Conservation (phyloP, 2,113 vertebrate species). For the Donacobius atricapilla region DNA sequence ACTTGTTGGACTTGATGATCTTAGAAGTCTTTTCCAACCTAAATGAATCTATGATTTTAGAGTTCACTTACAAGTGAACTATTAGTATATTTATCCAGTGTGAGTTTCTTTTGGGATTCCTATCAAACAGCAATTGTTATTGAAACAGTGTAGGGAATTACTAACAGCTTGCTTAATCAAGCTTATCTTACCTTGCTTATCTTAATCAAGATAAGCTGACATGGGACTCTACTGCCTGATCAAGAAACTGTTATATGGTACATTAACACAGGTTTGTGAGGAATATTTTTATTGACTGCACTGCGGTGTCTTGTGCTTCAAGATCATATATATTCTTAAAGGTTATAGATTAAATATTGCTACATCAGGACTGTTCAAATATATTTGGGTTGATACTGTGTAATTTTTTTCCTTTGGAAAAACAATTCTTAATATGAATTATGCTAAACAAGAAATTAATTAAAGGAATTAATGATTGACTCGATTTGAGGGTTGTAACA, state of each 20-base stretch:
- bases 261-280: background rate
- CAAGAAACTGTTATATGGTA: background rate
- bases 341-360: background rate
- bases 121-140: background rate
- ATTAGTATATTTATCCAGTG: background rate
- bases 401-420: background rate
- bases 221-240: rapidly evolving
- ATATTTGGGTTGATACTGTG: background rate
- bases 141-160: background rate
- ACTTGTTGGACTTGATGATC: background rate
- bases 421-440: background rate
- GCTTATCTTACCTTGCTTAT: no score
- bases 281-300: background rate
- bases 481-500: background rate
- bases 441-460: background rate
- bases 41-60: background rate
- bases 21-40: background rate
- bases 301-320: background rate
- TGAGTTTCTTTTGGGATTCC: background rate
- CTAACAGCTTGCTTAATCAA: background rate
- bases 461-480: background rate
- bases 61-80: background rate
- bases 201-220: background rate
- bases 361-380: background rate
- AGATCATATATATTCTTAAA: background rate